A percentile compares a stretch with the other conserved stretches of the same genome.
These are phyloP conservation scores for Elysia chlorotica DNA, from an alignment of 1,140 invertebrate genomes.

Conservation along the genomic window DNA sequence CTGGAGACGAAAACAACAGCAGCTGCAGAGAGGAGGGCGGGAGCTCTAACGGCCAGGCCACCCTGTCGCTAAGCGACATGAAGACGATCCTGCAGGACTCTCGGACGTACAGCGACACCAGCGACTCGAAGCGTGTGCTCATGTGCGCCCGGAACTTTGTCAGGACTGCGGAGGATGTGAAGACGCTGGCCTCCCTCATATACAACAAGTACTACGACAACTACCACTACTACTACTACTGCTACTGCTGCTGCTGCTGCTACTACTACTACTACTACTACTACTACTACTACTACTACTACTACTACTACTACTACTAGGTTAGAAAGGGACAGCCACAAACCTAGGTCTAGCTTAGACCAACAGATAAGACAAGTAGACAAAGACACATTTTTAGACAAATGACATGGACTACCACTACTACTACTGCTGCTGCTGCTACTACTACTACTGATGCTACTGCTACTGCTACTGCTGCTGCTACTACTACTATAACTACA, in stretches of 20 bases:
- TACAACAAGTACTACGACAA: constrained; percentile 10
- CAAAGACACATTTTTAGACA: too few relatives aligned
- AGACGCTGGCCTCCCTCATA: background rate
- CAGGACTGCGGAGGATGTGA: constrained; percentile 16
- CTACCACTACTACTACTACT: background rate
- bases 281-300: background rate
- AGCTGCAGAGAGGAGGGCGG: too few relatives aligned
- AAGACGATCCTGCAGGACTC: constrained; percentile 8
- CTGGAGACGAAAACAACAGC: too few relatives aligned
- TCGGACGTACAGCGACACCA: constrained; percentile 13
- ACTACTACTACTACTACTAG: too few relatives aligned
- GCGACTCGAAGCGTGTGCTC: constrained; percentile 8
- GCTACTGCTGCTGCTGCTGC: background rate
- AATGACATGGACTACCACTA: background rate
- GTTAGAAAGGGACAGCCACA: too few relatives aligned
- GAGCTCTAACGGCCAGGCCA: too few relatives aligned
- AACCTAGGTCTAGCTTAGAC: too few relatives aligned
- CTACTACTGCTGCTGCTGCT: background rate
- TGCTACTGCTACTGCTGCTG: background rate
- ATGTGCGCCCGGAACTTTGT: constrained; percentile 12
- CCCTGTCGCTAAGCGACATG: background rate
- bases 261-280: background rate
- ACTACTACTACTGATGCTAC: background rate
- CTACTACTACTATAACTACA: background rate
- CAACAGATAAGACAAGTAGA: too few relatives aligned